A percentile compares a stretch with the other conserved stretches of the same genome.
These are phyloP conservation scores for Metridium senile DNA, from an alignment of 92 coral and sea anemone genomes.

Conservation along the genomic window DNA sequence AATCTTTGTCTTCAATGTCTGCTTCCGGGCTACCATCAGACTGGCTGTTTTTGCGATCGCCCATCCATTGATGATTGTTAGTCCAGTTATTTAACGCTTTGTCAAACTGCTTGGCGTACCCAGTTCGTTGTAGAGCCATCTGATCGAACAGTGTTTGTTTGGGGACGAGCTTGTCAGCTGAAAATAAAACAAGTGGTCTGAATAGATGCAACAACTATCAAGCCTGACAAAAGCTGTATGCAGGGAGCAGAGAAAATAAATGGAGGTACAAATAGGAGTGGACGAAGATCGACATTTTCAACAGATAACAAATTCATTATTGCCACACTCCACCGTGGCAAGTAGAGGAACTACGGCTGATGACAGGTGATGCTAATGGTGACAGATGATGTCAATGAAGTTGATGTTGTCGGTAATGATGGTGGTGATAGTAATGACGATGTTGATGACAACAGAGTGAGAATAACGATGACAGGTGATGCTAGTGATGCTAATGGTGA, in stretches of 20 bases:
- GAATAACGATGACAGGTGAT: too few relatives aligned
- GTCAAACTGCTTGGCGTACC: conserved; percentile 32
- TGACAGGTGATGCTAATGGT: neutral
- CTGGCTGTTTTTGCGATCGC: neutral
- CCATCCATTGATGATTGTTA: neutral
- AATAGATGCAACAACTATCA: too few relatives aligned
- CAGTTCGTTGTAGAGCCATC: conserved; percentile 64
- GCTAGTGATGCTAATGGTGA: too few relatives aligned
- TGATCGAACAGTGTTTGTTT: conserved; percentile 56
- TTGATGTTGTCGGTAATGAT: neutral
- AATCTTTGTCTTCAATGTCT: conserved; percentile 38
- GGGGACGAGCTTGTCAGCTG: conserved; percentile 75
- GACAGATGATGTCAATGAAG: neutral
- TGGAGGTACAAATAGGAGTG: too few relatives aligned
- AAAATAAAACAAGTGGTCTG: neutral
- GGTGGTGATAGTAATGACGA: neutral
- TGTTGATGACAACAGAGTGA: too few relatives aligned
- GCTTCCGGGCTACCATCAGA: conserved; percentile 9
- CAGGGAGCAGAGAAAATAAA: too few relatives aligned
- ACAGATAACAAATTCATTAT: too few relatives aligned
- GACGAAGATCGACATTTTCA: too few relatives aligned
- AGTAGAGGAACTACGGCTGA: too few relatives aligned
- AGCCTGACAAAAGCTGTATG: too few relatives aligned
- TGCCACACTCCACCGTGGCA: too few relatives aligned
- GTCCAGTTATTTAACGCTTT: conserved; percentile 47